These are phyloP conservation scores for Agrilus cyanescens DNA, from an alignment of 2,888 invertebrate genomes.

Conservation along the genomic window DNA sequence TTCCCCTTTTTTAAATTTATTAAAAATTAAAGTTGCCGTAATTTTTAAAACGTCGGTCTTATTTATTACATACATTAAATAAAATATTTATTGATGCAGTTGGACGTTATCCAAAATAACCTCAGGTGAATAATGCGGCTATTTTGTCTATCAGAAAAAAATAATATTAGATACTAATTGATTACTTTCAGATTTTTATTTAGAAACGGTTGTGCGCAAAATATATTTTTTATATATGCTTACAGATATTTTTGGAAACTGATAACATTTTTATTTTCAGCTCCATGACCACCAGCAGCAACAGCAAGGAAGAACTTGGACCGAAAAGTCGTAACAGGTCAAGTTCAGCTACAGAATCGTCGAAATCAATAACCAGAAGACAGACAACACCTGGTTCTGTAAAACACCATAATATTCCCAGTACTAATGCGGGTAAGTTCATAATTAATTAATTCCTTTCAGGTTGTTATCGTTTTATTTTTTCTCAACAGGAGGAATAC, in stretches of 20 bases:
- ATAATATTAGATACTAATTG: not conserved
- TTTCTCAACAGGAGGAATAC: slow-evolving; percentile 26
- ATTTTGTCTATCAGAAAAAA: not conserved
- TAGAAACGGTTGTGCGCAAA: no score
- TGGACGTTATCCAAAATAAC: no score
- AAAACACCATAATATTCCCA: slow-evolving; percentile 9
- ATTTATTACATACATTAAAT: not conserved
- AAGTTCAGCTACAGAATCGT: slow-evolving; percentile 59
- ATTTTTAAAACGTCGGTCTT: no score
- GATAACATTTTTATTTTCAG: slow-evolving; percentile 36
- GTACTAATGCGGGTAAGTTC: no score
- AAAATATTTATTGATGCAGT: not conserved
- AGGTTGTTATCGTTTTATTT: slow-evolving; percentile 1
- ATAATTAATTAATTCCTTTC: not conserved
- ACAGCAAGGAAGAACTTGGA: slow-evolving; percentile 49
- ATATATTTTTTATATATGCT: no score
- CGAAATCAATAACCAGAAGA: slow-evolving; percentile 50
- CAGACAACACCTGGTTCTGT: slow-evolving; percentile 25
- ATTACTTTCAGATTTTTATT: no score
- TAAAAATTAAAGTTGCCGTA: not conserved
- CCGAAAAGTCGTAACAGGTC: slow-evolving; percentile 55
- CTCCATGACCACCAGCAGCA: slow-evolving; percentile 50
- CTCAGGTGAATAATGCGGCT: no score
- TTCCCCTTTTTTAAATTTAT: no score
- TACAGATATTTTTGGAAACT: no score